Base-by-base conservation (phyloP, 2,113 vertebrate genomes). In the Dasyprocta punctata region DNA sequence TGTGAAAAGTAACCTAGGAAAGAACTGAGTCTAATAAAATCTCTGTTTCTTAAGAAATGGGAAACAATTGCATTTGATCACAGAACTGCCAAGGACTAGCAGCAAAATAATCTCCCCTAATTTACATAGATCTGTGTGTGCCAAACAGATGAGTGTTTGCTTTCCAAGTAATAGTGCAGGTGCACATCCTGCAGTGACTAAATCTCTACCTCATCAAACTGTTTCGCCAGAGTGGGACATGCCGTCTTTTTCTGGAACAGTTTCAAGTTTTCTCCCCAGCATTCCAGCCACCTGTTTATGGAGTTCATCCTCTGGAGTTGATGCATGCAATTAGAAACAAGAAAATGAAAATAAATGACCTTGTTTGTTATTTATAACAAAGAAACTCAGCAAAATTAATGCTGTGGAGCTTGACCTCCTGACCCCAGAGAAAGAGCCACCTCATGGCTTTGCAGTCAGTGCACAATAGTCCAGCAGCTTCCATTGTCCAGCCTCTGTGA, bases 341-440 rank as follows among this genome's bases (percentile, higher is more conserved):
- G 98, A 98, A 98, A 99, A 99, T 99, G 98, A 98, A 99, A 99
- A 99, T 98, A 98, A 99, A 99, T 98, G 99, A 98, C 98, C 98
- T 98, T 98, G 98, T 98, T 98, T 98, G 98, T 99, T 99, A 98
- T 98, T 98, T 98, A 98, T 98, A 98, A 99, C 98, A 99, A 99
- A 99, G 98, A 98, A 98, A 97, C 98, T 98, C 98, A 98, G 98
- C 98, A 98, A 98, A 99, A 99, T 98, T 98, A 98, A 98, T 99
- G 98, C 98, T 97, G 97, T 96, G 95, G 97, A 98, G 98, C 98
- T 98, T 98, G 98, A 99, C 99, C 99, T 98, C 95, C 85, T 98
- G 98, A 98, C 98, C 98, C 52, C 33, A 97, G 98, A 98, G 97
- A 98, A 98, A 98, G 98, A 98, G 97, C 98, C 98, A 98, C 98